Evolutionary conservation across 2,113 vertebrate genomes (phyloP), one percentile per base, ranked within the genome.

Genomic region (Prionailurus bengalensis): DNA sequence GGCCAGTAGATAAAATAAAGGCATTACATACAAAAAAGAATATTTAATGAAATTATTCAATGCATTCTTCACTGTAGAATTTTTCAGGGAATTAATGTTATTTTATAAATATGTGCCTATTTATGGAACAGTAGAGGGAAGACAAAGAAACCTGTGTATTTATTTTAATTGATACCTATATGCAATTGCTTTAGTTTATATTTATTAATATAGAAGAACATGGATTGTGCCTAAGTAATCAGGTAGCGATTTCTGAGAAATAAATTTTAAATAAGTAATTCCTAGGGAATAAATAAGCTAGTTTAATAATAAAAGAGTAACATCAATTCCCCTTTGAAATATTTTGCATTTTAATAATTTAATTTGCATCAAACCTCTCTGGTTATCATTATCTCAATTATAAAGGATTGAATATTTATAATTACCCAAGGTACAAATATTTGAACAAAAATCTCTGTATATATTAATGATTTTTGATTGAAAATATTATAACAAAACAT

Each of bases 311-410:
- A 82, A 94, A 81, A 48, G 29, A 79, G 25, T 29, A 96, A 81
- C n/a, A 94, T 84, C 17, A 92, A 95, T 95, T 95, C n/a, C 86
- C 68, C 82, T 92, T 95, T 87, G 39, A 95, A 97, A 84, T 16
- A 95, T 94, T 88, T 76, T 90, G 61, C 51, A 84, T 88, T 42
- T 96, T 81, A 94, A 79, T 92, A 97, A 81, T 93, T 97, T 91
- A 96, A 81, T 48, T 7, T 94, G 33, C 12, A 90, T 58, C 29
- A 14, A 97, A 39, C 42, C 45, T 70, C 51, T 85, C 21, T 95
- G 94, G 96, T 95, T 96, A 92, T 89, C 66, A 85, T 91, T 78
- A 97, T 83, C 86, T 92, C 81, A 85, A 61, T 96, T 97, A 89
- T 84, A 87, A 88, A 33, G 81, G 29, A 95, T 70, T 76, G 55